These are phyloP conservation scores for Melanotaenia trifasciata DNA, from an alignment of 2,797 vertebrate species.

Conservation along the genomic window DNA sequence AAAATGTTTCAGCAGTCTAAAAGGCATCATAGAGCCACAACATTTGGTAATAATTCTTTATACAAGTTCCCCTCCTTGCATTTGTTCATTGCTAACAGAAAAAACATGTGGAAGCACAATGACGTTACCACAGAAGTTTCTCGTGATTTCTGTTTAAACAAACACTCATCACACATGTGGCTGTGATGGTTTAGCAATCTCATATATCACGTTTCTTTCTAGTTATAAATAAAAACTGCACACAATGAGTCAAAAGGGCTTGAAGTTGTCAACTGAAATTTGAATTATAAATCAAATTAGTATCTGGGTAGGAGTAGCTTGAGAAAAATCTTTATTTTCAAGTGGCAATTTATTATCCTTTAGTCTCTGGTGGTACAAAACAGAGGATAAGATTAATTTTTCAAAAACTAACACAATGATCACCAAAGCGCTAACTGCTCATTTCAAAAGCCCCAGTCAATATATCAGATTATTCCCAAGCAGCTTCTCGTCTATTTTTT, in stretches of 20 bases:
- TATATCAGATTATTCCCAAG: slow-evolving; percentile 17
- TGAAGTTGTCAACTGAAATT: slow-evolving; percentile 10
- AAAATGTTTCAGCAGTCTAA: not conserved
- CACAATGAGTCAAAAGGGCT: slow-evolving; percentile 5
- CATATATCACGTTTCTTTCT: not conserved
- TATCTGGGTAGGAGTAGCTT: slow-evolving; percentile 6
- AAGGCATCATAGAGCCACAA: slow-evolving; percentile 6
- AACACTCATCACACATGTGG: not conserved
- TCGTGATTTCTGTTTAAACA: not conserved
- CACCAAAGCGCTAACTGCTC: slow-evolving; percentile 16
- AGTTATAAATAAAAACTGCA: not conserved
- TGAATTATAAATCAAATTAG: slow-evolving; percentile 12
- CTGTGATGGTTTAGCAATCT: slow-evolving; percentile 8
- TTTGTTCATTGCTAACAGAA: not conserved
- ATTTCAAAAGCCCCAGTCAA: slow-evolving; percentile 13
- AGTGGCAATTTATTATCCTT: slow-evolving; percentile 28
- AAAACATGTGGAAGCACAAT: not conserved
- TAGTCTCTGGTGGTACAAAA: slow-evolving; percentile 8
- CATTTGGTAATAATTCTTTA: not conserved
- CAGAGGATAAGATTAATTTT: slow-evolving; percentile 13
- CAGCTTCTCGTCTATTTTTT: slow-evolving; percentile 6
- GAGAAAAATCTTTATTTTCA: slow-evolving; percentile 11
- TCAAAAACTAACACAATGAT: slow-evolving; percentile 28
- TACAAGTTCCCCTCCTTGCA: not conserved
- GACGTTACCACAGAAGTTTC: not conserved